These are phyloP conservation scores for Lydus trimaculatus DNA, from an alignment of 2,888 invertebrate genomes.

Conservation along the genomic window DNA sequence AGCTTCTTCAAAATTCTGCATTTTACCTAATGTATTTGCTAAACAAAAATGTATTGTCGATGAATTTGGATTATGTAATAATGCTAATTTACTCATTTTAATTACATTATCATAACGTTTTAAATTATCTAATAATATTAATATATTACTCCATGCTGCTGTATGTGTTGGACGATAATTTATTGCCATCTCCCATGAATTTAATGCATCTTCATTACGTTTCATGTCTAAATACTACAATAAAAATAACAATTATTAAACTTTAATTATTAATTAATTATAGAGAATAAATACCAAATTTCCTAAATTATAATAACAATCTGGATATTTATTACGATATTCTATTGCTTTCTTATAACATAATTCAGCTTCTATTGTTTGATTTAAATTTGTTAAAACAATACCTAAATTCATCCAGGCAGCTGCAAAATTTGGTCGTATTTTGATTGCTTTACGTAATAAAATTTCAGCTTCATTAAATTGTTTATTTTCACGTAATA, in stretches of 20 bases:
- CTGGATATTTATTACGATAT: constrained; percentile 83
- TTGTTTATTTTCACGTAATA: constrained; percentile 75
- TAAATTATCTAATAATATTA: constrained; percentile 81
- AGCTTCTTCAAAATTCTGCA: constrained; percentile 77
- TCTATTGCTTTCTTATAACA: constrained; percentile 84
- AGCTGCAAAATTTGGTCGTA: constrained; percentile 83
- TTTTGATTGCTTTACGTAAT: constrained; percentile 68
- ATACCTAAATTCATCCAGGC: constrained; percentile 99
- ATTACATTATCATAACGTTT: constrained; percentile 69
- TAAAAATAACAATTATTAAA: constrained; percentile 14
- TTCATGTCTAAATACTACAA: constrained; percentile 81
- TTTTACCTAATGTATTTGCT: constrained; percentile 89
- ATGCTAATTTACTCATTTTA: constrained; percentile 72
- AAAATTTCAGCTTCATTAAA: constrained; percentile 76
- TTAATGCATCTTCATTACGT: constrained; percentile 75
- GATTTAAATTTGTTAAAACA: constrained; percentile 78
- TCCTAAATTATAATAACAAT: constrained; percentile 94
- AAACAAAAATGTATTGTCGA: constrained; percentile 84
- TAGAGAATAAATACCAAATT: constrained; percentile 76
- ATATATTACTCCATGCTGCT: constrained; percentile 91
- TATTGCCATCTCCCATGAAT: constrained; percentile 85
- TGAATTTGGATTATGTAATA: constrained; percentile 75
- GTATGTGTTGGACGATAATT: constrained; percentile 77
- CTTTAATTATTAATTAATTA: background rate
- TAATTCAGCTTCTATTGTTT: constrained; percentile 73